phyloP scores from a whole-genome alignment of 2,113 vertebrate species.

The Boleophthalmus pectinirostris region DNA sequence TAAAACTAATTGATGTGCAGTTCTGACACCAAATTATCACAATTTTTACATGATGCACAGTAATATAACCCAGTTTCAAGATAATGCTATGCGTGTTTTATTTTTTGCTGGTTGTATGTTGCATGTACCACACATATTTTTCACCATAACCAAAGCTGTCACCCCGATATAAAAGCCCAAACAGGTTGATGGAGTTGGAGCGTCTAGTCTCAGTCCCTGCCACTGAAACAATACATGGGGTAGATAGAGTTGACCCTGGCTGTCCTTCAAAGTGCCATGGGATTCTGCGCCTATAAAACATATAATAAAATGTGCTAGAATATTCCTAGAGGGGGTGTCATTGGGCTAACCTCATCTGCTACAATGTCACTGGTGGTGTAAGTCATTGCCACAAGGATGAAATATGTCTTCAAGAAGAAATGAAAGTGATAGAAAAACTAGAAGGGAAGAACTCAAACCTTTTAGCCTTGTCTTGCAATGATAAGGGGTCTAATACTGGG shows the following conservation, averaged over 20 bases:
- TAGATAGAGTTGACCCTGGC: conserved; percentile 34
- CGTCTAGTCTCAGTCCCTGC: neutral
- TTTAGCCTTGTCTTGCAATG: neutral
- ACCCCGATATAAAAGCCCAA: neutral
- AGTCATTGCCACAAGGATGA: conserved; percentile 18
- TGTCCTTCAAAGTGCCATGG: conserved; percentile 44
- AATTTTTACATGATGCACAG: no score
- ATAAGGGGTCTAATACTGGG: neutral
- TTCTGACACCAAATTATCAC: no score
- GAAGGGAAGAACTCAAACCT: neutral
- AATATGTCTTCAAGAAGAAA: conserved; percentile 2
- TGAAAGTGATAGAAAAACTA: neutral
- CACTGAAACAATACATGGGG: conserved; percentile 22
- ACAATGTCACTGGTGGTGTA: conserved; percentile 26
- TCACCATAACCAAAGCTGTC: neutral
- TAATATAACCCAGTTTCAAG: neutral
- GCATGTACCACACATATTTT: neutral
- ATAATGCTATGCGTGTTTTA: neutral
- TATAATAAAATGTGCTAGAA: conserved; percentile 42
- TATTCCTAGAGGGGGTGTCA: conserved; percentile 43
- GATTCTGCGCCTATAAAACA: conserved; percentile 44
- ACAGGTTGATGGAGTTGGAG: neutral
- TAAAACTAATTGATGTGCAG: no score
- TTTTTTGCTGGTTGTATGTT: neutral
- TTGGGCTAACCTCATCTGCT: conserved; percentile 34